phyloP scores from a whole-genome alignment of 2,797 vertebrate genomes.

The Sebastes miniatus region DNA sequence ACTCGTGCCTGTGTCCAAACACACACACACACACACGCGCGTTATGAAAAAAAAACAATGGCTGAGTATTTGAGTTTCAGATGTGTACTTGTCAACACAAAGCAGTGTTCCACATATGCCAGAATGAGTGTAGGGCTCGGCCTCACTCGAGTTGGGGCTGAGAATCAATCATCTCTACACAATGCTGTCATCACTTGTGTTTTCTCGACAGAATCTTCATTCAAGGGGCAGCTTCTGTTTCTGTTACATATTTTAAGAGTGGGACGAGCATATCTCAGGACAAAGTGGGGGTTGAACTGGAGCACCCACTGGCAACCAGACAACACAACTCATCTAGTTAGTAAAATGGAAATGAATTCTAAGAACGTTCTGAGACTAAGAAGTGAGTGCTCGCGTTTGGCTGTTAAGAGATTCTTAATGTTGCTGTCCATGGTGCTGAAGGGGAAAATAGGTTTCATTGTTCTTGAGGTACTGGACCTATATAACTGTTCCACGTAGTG shows the following conservation, averaged over 20 bases:
- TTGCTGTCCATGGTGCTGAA: not conserved
- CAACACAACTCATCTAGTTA: constrained; percentile 5
- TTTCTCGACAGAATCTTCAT: not conserved
- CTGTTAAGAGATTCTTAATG: not conserved
- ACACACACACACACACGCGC: not conserved
- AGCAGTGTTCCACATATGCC: not conserved
- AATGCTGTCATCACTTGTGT: not conserved
- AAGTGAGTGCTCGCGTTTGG: not conserved
- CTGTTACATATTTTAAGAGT: not conserved
- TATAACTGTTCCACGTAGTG: not conserved
- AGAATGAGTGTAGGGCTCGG: not conserved
- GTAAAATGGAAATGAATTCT: constrained; percentile 8
- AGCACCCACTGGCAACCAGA: not conserved
- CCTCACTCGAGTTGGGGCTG: not conserved
- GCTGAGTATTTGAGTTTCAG: not conserved
- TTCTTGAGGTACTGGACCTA: not conserved
- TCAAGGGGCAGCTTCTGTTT: not conserved
- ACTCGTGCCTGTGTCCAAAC: not conserved
- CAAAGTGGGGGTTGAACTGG: constrained; percentile 4
- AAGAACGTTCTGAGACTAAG: not conserved
- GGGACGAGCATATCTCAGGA: not conserved
- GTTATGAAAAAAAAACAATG: not conserved
- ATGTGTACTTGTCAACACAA: not conserved
- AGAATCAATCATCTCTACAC: not conserved
- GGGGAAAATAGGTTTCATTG: not conserved